Percentiles rank a stretch among this genome's conserved stretches.
Evolutionary conservation across 2,113 vertebrate species (phyloP).

Genomic region (Alectura lathami): DNA sequence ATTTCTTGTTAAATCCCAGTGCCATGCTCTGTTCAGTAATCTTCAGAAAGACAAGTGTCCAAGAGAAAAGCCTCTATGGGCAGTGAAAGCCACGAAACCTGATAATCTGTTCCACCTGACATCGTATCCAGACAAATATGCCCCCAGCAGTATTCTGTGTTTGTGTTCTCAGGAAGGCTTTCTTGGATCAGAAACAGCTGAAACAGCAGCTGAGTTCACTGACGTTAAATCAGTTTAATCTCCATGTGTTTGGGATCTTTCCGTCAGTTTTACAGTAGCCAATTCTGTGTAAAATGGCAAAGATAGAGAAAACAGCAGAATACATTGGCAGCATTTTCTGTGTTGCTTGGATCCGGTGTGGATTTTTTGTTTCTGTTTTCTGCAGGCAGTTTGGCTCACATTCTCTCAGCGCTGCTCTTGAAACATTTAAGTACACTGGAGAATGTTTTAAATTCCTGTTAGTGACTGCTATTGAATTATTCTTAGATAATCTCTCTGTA

Average conservation of each 20-base stretch:
- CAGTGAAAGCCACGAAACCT: not conserved
- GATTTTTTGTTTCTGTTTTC: not conserved
- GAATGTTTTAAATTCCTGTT: conserved; percentile 15
- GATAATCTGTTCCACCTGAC: not conserved
- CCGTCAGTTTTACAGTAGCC: not conserved
- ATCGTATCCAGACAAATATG: accelerated
- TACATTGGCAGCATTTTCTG: not conserved
- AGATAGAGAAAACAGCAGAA: not conserved
- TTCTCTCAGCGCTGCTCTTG: not conserved
- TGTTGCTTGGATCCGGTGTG: not conserved
- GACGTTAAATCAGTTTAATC: not conserved
- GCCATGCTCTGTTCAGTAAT: not conserved
- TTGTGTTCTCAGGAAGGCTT: not conserved
- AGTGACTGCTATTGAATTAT: not conserved
- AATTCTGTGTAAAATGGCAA: not conserved
- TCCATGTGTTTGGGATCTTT: not conserved
- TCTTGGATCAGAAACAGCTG: not conserved
- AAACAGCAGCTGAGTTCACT: not conserved
- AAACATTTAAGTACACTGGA: not conserved
- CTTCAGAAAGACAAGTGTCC: not conserved
- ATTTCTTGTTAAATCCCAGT: not conserved
- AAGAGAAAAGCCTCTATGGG: not conserved
- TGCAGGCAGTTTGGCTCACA: not conserved
- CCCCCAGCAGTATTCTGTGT: not conserved
- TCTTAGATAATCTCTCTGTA: not conserved